Evolutionary conservation across 1,140 invertebrate genomes (phyloP).

Genomic region (Anoplophora glabripennis): DNA sequence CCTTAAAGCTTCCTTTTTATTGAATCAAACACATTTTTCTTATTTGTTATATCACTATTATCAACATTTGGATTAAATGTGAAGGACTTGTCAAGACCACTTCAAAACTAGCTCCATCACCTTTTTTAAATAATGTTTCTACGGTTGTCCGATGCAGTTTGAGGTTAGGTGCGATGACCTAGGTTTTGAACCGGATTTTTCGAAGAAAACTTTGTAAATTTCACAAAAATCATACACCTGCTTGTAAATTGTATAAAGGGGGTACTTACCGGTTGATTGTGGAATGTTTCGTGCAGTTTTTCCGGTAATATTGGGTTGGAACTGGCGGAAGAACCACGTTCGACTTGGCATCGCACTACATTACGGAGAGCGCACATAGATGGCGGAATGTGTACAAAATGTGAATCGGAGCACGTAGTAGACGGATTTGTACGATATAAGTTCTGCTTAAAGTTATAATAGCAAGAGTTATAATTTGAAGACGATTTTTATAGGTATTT

Average conservation of each 20-base stretch:
- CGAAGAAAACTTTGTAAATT: background rate
- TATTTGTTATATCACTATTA: too few species aligned
- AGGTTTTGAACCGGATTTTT: constrained; percentile 1
- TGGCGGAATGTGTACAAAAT: background rate
- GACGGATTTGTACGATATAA: background rate
- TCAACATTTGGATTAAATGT: too few species aligned
- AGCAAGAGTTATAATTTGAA: too few species aligned
- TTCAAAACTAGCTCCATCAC: too few species aligned
- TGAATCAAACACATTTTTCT: too few species aligned
- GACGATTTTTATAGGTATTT: too few species aligned
- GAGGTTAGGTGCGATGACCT: constrained; percentile 29
- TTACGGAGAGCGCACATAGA: constrained; percentile 7
- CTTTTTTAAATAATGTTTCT: constrained; percentile 15
- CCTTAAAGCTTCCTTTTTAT: too few species aligned
- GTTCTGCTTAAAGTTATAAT: too few species aligned
- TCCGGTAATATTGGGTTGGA: background rate
- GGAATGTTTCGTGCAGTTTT: background rate
- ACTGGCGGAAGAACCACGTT: constrained; percentile 19
- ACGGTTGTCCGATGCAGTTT: constrained; percentile 36
- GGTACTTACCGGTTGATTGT: constrained; percentile 2
- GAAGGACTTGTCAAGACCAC: too few species aligned
- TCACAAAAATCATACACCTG: background rate
- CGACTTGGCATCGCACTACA: constrained; percentile 32
- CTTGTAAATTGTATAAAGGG: background rate
- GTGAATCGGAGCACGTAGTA: background rate